phyloP scores from a whole-genome alignment of 2,888 invertebrate genomes.

The Halocaridina rubra region DNA sequence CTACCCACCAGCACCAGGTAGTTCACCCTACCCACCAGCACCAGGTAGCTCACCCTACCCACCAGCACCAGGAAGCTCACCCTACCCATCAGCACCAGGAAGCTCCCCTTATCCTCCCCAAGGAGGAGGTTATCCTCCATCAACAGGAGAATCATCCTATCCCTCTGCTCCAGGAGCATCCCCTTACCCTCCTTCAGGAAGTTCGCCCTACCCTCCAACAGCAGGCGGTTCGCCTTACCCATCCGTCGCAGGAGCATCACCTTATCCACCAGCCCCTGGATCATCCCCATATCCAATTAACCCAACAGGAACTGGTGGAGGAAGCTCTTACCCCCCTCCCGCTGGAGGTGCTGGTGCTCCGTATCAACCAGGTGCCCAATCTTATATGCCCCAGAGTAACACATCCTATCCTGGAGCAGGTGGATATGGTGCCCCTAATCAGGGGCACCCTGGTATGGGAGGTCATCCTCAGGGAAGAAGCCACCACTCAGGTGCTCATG shows the following conservation, averaged over 20 bases:
- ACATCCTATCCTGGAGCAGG: background rate
- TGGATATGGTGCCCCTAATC: background rate
- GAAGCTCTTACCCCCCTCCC: background rate
- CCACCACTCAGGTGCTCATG: background rate
- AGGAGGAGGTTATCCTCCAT: background rate
- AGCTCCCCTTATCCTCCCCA: constrained; percentile 1
- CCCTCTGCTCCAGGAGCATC: background rate
- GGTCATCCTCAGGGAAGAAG: background rate
- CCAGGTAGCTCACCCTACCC: constrained; percentile 21
- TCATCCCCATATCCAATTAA: background rate
- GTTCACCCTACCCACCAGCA: constrained; percentile 20
- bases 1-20: constrained; percentile 32
- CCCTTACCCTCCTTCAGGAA: background rate
- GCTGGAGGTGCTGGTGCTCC: background rate
- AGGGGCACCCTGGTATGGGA: background rate
- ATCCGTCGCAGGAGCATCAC: background rate
- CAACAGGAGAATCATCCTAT: constrained; percentile 4
- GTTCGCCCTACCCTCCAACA: constrained; percentile 18
- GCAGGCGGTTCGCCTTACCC: constrained; percentile 24
- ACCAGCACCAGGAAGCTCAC: constrained; percentile 14
- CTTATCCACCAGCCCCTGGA: constrained; percentile 22
- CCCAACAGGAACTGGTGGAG: too few species aligned
- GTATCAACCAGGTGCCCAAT: background rate
- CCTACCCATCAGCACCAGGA: background rate
- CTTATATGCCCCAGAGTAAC: background rate